These are phyloP conservation scores for Peucedramus taeniatus DNA, from an alignment of 2,113 vertebrate species.

Conservation along the genomic window DNA sequence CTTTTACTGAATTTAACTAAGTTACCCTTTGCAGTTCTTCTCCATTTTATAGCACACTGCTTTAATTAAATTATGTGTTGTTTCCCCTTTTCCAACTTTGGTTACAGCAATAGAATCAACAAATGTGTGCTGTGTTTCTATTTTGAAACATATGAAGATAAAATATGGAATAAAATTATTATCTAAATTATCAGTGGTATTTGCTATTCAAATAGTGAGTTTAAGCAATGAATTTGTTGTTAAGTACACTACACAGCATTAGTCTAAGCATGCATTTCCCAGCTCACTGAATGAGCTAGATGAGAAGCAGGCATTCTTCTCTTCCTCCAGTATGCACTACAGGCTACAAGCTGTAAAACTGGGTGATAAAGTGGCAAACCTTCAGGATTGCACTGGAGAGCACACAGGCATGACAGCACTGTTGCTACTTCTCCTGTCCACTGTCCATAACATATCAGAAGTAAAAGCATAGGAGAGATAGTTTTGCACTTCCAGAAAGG, in stretches of 20 bases:
- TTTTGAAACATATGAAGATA: not conserved
- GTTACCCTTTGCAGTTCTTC: not conserved
- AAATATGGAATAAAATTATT: not conserved
- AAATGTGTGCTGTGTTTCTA: not conserved
- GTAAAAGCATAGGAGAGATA: not conserved
- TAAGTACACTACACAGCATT: not conserved
- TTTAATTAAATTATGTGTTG: not conserved
- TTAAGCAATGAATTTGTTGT: not conserved
- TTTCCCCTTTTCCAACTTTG: not conserved
- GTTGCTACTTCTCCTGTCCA: not conserved
- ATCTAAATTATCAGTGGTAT: not conserved
- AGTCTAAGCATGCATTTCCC: not conserved
- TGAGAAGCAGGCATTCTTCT: not conserved
- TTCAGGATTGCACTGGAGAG: not conserved
- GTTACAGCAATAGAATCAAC: not conserved
- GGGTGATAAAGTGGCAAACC: not conserved
- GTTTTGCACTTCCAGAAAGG: not conserved
- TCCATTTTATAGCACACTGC: not conserved
- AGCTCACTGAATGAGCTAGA: not conserved
- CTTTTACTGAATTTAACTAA: not conserved
- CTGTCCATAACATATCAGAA: not conserved
- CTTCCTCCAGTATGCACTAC: not conserved
- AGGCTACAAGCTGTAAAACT: not conserved
- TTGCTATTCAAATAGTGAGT: not conserved
- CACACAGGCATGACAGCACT: accelerated